Base-by-base conservation (phyloP, 2,797 vertebrate genomes). In the Hephaestus fuliginosus region DNA sequence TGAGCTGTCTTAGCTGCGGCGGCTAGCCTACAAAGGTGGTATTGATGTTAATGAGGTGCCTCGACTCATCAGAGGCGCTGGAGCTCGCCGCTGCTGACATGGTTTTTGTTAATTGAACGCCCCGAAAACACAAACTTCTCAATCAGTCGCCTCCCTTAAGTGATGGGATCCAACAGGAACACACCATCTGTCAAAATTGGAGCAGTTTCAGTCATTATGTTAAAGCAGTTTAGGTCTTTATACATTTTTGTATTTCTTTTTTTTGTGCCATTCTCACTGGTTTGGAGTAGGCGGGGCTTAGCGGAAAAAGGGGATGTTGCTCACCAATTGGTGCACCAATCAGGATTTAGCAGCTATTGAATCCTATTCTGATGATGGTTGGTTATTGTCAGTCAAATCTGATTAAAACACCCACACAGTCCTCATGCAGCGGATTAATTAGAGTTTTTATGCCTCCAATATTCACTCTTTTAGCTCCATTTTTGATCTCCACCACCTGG, bases 91-190 rank as follows among this genome's bases (percentile, higher is more conserved):
- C 46, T 13, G 25, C 56, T 39, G n/a, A 46, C 25, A 58, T 56
- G 28, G 18, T 30, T 60, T 30, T 46, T 1, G 48, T 57, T 70
- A 62, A 81, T 81, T 74, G 69, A 73, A 68, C 14, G 11, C n/a
- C 22, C 2, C n/a, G 2, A 49, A 33, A 33, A 52, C 48, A 39
- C 25, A 39, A 39, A 39, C 36, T 39, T 39, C 30, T 14, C 25
- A 36, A 41, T 70, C 33, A 9, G 10, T 44, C 53, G 66, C 18
- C 22, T 7, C 43, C 14, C 20, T 8, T 20, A 43, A 49, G 33
- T 41, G n/a, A 66, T 64, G 51, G 15, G 10, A 53, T 46, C 39
- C 17, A 22, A 39, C 20, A 41, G 2, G 2, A 70, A 33, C 55
- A 36, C 44, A 41, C 2, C 3, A 4, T 48, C 33, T 30, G 8